Evolutionary conservation across 2,797 vertebrate genomes (phyloP), one percentile per base, ranked within the genome.

Genomic region (Ciconia nigra): DNA sequence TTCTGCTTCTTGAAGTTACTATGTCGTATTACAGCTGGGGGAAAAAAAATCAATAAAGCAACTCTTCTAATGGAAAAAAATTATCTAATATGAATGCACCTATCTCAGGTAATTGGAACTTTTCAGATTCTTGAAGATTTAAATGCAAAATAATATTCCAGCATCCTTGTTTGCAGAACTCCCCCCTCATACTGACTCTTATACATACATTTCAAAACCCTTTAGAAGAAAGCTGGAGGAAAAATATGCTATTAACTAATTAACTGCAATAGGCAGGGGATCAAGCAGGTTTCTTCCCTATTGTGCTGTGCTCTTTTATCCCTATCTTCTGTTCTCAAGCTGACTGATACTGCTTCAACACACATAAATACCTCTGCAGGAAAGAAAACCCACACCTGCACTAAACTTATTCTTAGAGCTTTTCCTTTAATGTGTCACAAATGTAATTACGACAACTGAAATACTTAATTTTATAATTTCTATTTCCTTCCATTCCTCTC

Each of bases 171-270:
- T 73, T 81, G 37, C 8, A 10, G 41, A 89, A 90, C 2, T 3
- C 5, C 9, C 13, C 28, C 25, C 71, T 79, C 70, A 59, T 37
- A 83, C 10, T 63, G 52, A 87, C 42, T 28, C 22, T 51, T 78
- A 52, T 2, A 67, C 24, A 28, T 7, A 31, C 29, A 86, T 69
- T 96, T 89, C 66, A 70, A 91, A 96, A 81, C n/a, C 54, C 66
- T 66, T 35, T 69, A 82, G 69, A 81, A 81, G 33, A 70, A 96
- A 94, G 52, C 47, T 89, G 44, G n/a, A 95, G 54, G 62, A 84
- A 96, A 96, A 87, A 92, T 80, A 79, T 17, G 39, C 78, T 90
- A 84, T 93, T 95, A 96, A 91, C 80, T 96, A 95, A 97, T 96
- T 95, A 97, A 87, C 76, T 88, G 90, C 71, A 96, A 81, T 63